Evolutionary conservation across 2,797 vertebrate genomes (phyloP).

Genomic region (Chelmon rostratus): DNA sequence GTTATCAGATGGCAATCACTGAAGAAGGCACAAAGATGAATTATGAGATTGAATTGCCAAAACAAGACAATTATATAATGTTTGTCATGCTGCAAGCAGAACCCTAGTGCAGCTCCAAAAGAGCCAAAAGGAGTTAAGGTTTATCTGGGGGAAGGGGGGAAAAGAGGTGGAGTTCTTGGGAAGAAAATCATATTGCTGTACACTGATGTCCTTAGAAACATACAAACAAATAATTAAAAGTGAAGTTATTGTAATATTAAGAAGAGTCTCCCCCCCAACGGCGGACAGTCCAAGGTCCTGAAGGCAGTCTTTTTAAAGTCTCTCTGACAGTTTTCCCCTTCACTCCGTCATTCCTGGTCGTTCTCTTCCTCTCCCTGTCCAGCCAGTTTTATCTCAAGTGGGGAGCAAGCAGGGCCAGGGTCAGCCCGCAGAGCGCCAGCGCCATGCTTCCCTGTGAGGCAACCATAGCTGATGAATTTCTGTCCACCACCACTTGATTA

Average conservation of each 20-base stretch:
- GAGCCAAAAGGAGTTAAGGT: constrained; percentile 55
- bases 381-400: constrained; percentile 83
- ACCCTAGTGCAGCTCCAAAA: constrained; percentile 57
- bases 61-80: constrained; percentile 65
- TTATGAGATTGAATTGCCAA: constrained; percentile 62
- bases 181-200: constrained; percentile 75
- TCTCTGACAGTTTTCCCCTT: constrained; percentile 83
- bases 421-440: constrained; percentile 76
- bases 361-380: constrained; percentile 56
- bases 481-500: not conserved
- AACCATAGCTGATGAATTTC: rapidly evolving
- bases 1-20: constrained; percentile 48
- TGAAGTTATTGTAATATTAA: constrained; percentile 87
- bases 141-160: constrained; percentile 36
- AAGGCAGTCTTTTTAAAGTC: constrained; percentile 84
- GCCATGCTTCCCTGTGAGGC: constrained; percentile 65
- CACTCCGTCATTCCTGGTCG: constrained; percentile 60
- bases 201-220: constrained; percentile 82
- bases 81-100: constrained; percentile 65
- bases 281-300: constrained; percentile 82
- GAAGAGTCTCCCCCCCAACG: constrained; percentile 77
- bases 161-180: constrained; percentile 42
- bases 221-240: constrained; percentile 84
- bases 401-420: constrained; percentile 76
- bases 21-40: constrained; percentile 62